Conservation (phyloP, 2,113 vertebrate species). For the Sisor rabdophorus region DNA sequence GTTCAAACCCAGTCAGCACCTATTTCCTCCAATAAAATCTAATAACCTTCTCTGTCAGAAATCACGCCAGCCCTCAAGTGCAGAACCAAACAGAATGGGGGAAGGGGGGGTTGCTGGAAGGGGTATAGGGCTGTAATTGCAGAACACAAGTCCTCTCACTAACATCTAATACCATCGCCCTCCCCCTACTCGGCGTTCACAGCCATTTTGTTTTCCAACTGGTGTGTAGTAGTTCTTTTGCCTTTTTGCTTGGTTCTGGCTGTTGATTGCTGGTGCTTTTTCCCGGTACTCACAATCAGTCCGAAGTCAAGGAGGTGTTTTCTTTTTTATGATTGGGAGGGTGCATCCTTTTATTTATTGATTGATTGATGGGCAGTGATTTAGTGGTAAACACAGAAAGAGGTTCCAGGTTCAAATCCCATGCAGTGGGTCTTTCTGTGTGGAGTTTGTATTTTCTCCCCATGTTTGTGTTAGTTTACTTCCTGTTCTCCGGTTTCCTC, state of each 20-base stretch:
- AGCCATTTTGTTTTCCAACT: conserved; percentile 56
- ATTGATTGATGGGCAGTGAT: not conserved
- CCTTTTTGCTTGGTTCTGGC: conserved; percentile 49
- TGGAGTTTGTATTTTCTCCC: no score
- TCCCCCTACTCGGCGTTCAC: conserved; percentile 57
- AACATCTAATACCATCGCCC: conserved; percentile 37
- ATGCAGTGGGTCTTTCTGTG: no score
- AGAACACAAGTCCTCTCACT: conserved; percentile 61
- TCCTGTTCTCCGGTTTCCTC: no score
- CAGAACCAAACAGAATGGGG: conserved; percentile 57
- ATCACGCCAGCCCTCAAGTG: conserved; percentile 69
- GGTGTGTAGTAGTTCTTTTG: conserved; percentile 53
- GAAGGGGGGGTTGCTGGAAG: conserved; percentile 51
- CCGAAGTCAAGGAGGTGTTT: conserved; percentile 66
- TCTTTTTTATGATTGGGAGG: conserved; percentile 73
- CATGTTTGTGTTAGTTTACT: no score
- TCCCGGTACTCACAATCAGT: conserved; percentile 72
- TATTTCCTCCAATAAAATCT: conserved; percentile 80
- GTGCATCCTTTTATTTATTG: conserved; percentile 26
- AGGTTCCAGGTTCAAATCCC: no score
- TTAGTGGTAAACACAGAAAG: no score
- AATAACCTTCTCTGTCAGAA: conserved; percentile 78
- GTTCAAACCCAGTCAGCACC: conserved; percentile 76
- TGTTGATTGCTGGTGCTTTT: conserved; percentile 70
- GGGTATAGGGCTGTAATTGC: conserved; percentile 67